Conservation (phyloP, 2,888 invertebrate genomes). For the Seira sanloemensis region DNA sequence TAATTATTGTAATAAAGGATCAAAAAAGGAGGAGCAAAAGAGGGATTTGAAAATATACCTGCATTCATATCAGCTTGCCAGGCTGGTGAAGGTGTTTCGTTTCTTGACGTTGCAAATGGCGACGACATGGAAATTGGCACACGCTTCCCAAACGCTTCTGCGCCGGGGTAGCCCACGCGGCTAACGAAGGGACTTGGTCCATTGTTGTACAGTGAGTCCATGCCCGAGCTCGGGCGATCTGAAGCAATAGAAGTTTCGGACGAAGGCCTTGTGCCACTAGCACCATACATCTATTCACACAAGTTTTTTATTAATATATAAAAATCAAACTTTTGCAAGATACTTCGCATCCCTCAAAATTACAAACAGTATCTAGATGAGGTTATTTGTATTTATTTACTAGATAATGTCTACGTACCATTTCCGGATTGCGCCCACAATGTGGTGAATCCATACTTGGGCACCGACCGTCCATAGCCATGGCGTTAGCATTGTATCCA, state of each 20-base stretch:
- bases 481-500: constrained; percentile 36
- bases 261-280: constrained; percentile 55
- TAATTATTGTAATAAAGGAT: no score
- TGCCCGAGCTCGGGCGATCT: constrained; percentile 55
- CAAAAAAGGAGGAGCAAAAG: no score
- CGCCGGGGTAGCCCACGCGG: constrained; percentile 25
- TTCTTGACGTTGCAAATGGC: constrained; percentile 42
- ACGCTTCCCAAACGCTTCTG: constrained; percentile 11
- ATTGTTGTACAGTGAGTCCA: constrained; percentile 44
- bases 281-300: constrained; percentile 50
- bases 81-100: constrained; percentile 54
- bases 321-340: not conserved
- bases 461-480: constrained; percentile 55
- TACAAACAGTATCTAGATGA: no score
- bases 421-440: constrained; percentile 41
- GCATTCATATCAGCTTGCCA: constrained; percentile 45
- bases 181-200: constrained; percentile 27
- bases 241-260: constrained; percentile 56
- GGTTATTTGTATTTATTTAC: no score
- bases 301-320: no score
- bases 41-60: no score
- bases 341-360: not conserved
- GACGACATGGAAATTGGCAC: constrained; percentile 46
- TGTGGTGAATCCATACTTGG: constrained; percentile 51
- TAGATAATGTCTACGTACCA: no score